phyloP scores from a whole-genome alignment of 2,888 invertebrate genomes.

The Monochamus alternatus region DNA sequence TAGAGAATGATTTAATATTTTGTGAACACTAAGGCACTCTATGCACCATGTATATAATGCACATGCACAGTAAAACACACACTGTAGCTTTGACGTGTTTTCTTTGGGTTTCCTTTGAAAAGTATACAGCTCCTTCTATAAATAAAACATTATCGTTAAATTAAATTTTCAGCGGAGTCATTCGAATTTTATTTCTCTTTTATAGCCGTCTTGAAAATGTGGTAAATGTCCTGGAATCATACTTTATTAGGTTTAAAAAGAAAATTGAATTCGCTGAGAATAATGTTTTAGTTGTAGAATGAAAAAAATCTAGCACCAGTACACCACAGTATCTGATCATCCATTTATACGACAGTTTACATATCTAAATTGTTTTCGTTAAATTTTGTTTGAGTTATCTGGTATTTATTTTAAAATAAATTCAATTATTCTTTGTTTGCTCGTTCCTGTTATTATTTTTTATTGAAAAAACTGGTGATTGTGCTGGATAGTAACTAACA shows the following conservation, averaged over 20 bases:
- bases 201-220: constrained; percentile 22
- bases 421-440: no score
- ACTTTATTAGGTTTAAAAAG: constrained; percentile 7
- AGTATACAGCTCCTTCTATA: constrained; percentile 23
- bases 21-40: constrained; percentile 55
- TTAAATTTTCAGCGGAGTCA: constrained; percentile 23
- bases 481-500: constrained; percentile 15
- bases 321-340: constrained; percentile 31
- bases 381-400: neutral
- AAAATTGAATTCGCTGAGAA: constrained; percentile 7
- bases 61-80: constrained; percentile 55
- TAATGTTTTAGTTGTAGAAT: constrained; percentile 35
- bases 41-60: constrained; percentile 61
- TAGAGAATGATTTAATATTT: constrained; percentile 48
- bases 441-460: neutral
- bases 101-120: constrained; percentile 10
- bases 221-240: constrained; percentile 13
- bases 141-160: constrained; percentile 33
- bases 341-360: constrained; percentile 35
- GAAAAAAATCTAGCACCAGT: constrained; percentile 23
- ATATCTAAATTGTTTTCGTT: neutral
- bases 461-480: neutral
- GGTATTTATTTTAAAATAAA: neutral
- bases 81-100: constrained; percentile 49
- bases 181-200: constrained; percentile 22